Conservation (phyloP, 1,140 invertebrate species). For the Ridgeia piscesae region DNA sequence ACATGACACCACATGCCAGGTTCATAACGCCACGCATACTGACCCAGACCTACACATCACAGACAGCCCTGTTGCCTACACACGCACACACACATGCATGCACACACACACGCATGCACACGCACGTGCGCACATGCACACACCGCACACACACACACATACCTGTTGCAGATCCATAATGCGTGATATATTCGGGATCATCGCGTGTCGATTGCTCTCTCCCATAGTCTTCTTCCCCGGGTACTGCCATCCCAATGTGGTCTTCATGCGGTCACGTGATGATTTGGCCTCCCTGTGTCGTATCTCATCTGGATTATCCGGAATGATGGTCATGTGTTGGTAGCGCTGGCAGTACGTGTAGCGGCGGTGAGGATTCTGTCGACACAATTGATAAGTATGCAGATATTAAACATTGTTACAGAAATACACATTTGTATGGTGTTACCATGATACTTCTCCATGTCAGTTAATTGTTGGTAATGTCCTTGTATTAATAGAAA, state of each 20-base stretch:
- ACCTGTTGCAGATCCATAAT: constrained; percentile 47
- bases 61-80: not conserved
- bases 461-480: too few species aligned
- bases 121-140: too few species aligned
- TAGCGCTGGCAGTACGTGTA: constrained; percentile 52
- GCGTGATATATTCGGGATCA: constrained; percentile 41
- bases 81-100: too few species aligned
- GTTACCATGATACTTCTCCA: not conserved
- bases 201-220: constrained; percentile 49
- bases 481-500: too few species aligned
- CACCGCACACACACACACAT: not conserved
- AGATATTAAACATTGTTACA: constrained; percentile 19
- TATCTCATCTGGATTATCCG: constrained; percentile 50
- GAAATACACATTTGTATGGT: too few species aligned
- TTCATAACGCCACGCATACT: not conserved
- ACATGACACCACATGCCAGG: not conserved
- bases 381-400: constrained; percentile 33
- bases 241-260: constrained; percentile 47
- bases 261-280: constrained; percentile 62
- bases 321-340: constrained; percentile 52
- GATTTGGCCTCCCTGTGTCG: constrained; percentile 63
- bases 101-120: too few species aligned
- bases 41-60: not conserved
- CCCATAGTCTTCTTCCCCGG: constrained; percentile 47
- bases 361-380: constrained; percentile 33